These are phyloP conservation scores for Saccopteryx leptura DNA, from an alignment of 2,113 vertebrate genomes.

Conservation along the genomic window DNA sequence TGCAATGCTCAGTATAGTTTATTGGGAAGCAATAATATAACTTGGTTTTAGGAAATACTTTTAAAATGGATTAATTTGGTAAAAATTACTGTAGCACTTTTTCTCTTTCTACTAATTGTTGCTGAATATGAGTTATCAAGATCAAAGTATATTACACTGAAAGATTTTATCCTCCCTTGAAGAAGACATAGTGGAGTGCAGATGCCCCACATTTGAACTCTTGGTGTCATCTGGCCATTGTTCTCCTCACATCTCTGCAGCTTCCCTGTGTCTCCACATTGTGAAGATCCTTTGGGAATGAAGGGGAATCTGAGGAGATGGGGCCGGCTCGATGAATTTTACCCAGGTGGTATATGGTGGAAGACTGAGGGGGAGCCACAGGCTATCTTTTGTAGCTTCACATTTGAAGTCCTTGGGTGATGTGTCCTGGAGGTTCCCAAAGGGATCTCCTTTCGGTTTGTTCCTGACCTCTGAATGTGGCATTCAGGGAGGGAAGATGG, in stretches of 20 bases:
- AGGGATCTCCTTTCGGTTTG: not conserved
- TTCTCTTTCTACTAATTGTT: not conserved
- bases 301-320: not conserved
- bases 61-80: slow-evolving; percentile 30
- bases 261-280: not conserved
- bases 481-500: not conserved
- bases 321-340: not conserved
- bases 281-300: slow-evolving; percentile 13
- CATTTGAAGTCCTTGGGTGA: slow-evolving; percentile 10
- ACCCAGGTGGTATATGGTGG: not conserved
- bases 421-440: not conserved
- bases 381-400: slow-evolving; percentile 9
- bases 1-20: slow-evolving; percentile 25
- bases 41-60: slow-evolving; percentile 39
- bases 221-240: not conserved
- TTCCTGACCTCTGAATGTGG: not conserved
- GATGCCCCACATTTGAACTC: not conserved
- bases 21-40: slow-evolving; percentile 34
- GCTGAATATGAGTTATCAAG: not conserved
- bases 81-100: not conserved
- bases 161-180: not conserved
- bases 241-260: not conserved
- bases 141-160: slow-evolving; percentile 25
- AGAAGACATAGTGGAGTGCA: not conserved
- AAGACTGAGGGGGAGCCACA: not conserved